Base-by-base conservation (phyloP, 2,888 invertebrate genomes). In the Crematogaster levior region DNA sequence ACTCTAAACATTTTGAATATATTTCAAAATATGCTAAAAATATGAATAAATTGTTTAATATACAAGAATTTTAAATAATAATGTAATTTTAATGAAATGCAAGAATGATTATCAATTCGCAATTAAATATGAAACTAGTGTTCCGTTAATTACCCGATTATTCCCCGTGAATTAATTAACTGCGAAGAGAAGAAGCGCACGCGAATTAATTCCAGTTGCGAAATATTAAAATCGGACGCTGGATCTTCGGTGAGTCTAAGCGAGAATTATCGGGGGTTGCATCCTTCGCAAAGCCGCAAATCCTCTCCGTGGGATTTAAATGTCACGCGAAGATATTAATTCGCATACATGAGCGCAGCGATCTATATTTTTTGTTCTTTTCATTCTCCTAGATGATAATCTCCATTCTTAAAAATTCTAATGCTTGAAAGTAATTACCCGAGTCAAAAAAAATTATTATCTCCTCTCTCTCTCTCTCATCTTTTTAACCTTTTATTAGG, bases 311-410 rank as follows among this genome's bases (percentile, higher is more conserved):
- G 40, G 75, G 66, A 75, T 75, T 75, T 75, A 53, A 75, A 66
- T 75, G 75, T 66, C 75, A 63, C 51, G 66, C 27, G 75, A 51
- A 51, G 51, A 75, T 66, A 75, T 75, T 75, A 66, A 75, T 75
- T 53, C 66, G 27, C 40, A 48, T n/a, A 43, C 56, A 27, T 24
- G 37, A 37, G 18, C 37, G 70, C 30, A 37, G 21, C 34, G 46
- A 61, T 24, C 37, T 10, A 1, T n/a, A 51, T 65, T 51, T 65
- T 65, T 34, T 34, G 15, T 51, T 40, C 27, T 51, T 74, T 74
- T 40, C 15, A 51, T 37, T 9, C n/a, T 51, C 3, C n/a, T 37
- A 51, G 27, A 37, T 37, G 12, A 51, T 51, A 51, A 63, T 63
- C n/a, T 27, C 15, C 7, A 24, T 34, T n/a, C 37, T 24, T 37